phyloP scores from a whole-genome alignment of 2,888 invertebrate species.

The Linnaemya tessellans region DNA sequence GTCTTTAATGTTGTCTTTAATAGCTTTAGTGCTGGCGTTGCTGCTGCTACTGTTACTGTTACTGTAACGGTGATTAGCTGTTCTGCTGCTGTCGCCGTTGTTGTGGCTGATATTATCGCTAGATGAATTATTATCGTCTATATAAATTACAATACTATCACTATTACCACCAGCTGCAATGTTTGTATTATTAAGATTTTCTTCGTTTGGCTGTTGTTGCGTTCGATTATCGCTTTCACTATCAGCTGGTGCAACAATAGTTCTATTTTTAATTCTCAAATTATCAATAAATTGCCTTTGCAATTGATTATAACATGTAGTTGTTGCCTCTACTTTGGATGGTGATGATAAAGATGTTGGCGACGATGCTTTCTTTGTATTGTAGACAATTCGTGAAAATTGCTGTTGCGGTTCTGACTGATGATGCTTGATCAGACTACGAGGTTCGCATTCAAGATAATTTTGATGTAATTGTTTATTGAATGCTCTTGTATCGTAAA shows the following conservation, averaged over 20 bases:
- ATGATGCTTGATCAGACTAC: conserved; percentile 48
- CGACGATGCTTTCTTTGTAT: conserved; percentile 19
- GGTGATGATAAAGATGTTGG: conserved; percentile 36
- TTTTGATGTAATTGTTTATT: conserved; percentile 36
- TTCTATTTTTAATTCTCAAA: conserved; percentile 44
- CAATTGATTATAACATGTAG: conserved; percentile 40
- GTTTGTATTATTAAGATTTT: conserved; percentile 5
- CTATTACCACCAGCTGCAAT: conserved; percentile 65
- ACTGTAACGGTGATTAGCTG: not conserved
- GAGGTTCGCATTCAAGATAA: conserved; percentile 51
- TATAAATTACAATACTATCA: conserved; percentile 72
- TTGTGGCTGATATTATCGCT: conserved; percentile 69
- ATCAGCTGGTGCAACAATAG: conserved; percentile 59
- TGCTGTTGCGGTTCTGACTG: conserved; percentile 57
- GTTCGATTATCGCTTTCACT: conserved; percentile 48
- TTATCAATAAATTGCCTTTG: conserved; percentile 57
- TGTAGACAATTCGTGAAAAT: conserved; percentile 56
- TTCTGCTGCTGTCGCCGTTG: conserved; percentile 13
- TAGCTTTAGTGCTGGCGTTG: not conserved
- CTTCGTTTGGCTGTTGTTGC: conserved; percentile 36
- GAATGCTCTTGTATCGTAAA: conserved; percentile 43
- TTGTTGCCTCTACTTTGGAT: conserved; percentile 53
- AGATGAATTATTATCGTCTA: conserved; percentile 73
- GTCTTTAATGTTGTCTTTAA: conserved; percentile 8
- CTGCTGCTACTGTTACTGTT: conserved; percentile 4